These are phyloP conservation scores for Leptoteleia sp. DNA, from an alignment of 1,140 invertebrate genomes.

Conservation along the genomic window DNA sequence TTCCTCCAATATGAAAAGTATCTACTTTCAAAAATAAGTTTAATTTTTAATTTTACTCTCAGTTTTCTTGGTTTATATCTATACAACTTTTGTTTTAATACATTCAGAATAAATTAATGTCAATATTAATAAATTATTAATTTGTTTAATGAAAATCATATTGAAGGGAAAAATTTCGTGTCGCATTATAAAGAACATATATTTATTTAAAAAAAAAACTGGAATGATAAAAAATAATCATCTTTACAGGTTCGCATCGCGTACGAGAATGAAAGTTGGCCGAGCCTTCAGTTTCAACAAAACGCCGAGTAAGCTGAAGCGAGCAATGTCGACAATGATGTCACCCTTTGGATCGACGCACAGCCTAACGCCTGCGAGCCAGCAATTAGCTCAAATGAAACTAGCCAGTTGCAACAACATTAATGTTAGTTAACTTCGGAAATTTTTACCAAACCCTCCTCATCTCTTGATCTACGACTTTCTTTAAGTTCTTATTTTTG, in stretches of 20 bases:
- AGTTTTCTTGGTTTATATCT: too few species aligned
- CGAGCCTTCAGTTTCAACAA: slow-evolving; percentile 96
- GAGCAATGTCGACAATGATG: slow-evolving; percentile 97
- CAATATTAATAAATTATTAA: too few species aligned
- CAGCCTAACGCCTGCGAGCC: slow-evolving; percentile 86
- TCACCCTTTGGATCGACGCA: slow-evolving; percentile 92
- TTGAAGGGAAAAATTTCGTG: too few species aligned
- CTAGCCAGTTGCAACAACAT: slow-evolving; percentile 92
- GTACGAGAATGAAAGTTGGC: slow-evolving; percentile 93
- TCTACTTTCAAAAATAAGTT: too few species aligned
- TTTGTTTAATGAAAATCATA: too few species aligned
- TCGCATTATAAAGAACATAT: too few species aligned
- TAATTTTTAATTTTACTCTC: too few species aligned
- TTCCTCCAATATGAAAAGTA: slow-evolving; percentile 19
- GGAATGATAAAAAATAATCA: too few species aligned
- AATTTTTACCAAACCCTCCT: slow-evolving; percentile 9
- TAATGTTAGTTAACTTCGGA: slow-evolving; percentile 84
- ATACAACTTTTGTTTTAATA: too few species aligned
- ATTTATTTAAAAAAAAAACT: too few species aligned
- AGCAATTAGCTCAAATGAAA: slow-evolving; percentile 89
- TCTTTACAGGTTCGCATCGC: slow-evolving; percentile 86
- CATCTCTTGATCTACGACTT: slow-evolving; percentile 6
- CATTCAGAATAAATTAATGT: too few species aligned
- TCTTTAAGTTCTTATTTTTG: slow-evolving; percentile 9
- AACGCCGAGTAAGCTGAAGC: slow-evolving; percentile 94